These are phyloP conservation scores for Conops quadrifasciatus DNA, from an alignment of 2,888 invertebrate genomes.

Conservation along the genomic window DNA sequence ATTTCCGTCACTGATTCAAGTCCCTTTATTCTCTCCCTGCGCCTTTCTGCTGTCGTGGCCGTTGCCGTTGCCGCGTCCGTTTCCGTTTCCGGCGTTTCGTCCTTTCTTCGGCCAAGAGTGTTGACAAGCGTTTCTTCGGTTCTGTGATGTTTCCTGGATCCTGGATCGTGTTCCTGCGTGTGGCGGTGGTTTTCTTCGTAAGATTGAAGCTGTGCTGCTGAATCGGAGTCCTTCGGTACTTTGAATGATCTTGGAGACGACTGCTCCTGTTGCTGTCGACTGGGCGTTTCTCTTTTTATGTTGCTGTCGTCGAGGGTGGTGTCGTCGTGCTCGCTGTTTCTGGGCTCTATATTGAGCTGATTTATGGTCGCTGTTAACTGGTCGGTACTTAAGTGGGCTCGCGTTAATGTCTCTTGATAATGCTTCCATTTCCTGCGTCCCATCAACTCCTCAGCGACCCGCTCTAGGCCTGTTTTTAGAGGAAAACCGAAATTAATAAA, in stretches of 20 bases:
- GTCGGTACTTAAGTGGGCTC: constrained; percentile 65
- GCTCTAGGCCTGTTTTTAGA: constrained; percentile 81
- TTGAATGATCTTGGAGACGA: constrained; percentile 27
- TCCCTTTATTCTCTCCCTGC: neutral
- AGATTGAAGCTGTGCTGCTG: constrained; percentile 44
- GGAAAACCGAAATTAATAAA: no score
- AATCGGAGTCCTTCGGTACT: constrained; percentile 39
- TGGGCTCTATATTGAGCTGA: constrained; percentile 55
- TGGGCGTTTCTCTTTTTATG: constrained; percentile 32
- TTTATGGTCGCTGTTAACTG: constrained; percentile 48
- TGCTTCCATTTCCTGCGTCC: constrained; percentile 96
- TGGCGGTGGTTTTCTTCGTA: constrained; percentile 41
- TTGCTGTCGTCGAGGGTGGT: constrained; percentile 35
- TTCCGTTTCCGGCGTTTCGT: constrained; percentile 33
- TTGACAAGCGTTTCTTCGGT: constrained; percentile 15
- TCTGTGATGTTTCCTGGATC: constrained; percentile 19
- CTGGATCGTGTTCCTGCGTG: constrained; percentile 36
- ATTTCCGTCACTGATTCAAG: neutral
- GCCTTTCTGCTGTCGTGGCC: neutral
- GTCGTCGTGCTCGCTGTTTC: constrained; percentile 34
- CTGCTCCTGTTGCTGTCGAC: constrained; percentile 32
- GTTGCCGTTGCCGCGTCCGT: constrained; percentile 30
- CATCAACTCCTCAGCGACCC: constrained; percentile 96
- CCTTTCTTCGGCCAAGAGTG: neutral
- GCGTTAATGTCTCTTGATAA: constrained; percentile 81